A percentile compares a stretch with the other conserved stretches of the same genome.
Evolutionary conservation across 2,113 vertebrate genomes (phyloP).

Genomic region (Eublepharis macularius): DNA sequence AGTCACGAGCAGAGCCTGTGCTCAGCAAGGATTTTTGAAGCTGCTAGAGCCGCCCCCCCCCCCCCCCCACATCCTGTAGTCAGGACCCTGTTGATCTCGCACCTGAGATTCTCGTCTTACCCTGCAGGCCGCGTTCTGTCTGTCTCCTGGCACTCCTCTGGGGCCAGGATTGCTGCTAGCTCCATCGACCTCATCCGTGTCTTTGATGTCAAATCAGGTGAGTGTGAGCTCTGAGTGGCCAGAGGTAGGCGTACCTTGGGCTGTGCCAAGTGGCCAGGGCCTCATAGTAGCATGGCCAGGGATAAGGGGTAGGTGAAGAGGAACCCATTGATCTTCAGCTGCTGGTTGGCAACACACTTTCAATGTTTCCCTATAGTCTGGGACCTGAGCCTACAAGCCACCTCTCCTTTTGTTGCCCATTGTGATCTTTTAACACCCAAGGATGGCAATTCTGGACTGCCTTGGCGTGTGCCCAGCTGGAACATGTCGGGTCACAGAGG

Average conservation of each 20-base stretch:
- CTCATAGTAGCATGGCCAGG: not conserved
- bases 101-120: not conserved
- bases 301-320: not conserved
- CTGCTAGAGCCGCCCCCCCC: too few species aligned
- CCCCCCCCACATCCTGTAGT: too few species aligned
- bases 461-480: too few species aligned
- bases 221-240: fast-evolving
- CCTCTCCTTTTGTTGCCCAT: too few species aligned
- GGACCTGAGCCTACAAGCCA: not conserved
- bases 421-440: too few species aligned
- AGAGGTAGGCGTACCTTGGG: fast-evolving
- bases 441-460: too few species aligned
- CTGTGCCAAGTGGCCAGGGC: fast-evolving
- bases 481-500: too few species aligned
- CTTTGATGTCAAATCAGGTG: conserved; percentile 84
- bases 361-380: not conserved
- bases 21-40: not conserved
- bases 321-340: not conserved
- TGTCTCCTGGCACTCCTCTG: conserved; percentile 88
- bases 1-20: not conserved
- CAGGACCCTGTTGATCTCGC: not conserved
- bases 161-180: conserved; percentile 80
- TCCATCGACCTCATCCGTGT: conserved; percentile 84
- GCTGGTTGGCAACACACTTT: too few species aligned
- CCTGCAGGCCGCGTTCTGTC: conserved; percentile 86